Evolutionary conservation across 2,797 vertebrate species (phyloP).

Genomic region (Picus viridis): DNA sequence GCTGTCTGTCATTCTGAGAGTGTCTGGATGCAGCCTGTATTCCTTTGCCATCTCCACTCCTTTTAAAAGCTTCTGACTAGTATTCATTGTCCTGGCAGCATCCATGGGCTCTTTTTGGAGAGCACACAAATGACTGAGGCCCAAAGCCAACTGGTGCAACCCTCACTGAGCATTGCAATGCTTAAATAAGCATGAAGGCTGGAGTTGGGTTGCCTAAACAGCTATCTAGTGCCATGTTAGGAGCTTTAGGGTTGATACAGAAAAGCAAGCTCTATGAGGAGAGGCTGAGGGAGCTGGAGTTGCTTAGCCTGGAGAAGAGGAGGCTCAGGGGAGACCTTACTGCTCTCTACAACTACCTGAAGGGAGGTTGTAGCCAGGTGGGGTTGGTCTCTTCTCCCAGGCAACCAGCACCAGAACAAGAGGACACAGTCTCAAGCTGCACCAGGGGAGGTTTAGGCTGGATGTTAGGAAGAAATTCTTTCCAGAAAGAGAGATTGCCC

Average conservation of each 20-base stretch:
- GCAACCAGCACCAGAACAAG: too few relatives aligned
- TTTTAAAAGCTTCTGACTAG: conserved; percentile 42
- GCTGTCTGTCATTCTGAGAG: conserved; percentile 37
- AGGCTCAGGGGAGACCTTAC: too few relatives aligned
- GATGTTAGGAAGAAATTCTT: too few relatives aligned
- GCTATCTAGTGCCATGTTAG: background rate
- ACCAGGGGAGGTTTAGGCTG: too few relatives aligned
- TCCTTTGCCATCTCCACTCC: background rate
- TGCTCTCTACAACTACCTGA: too few relatives aligned
- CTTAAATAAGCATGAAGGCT: conserved; percentile 36
- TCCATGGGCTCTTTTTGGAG: background rate
- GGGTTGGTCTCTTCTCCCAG: too few relatives aligned
- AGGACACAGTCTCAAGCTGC: too few relatives aligned
- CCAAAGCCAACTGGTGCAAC: conserved; percentile 38
- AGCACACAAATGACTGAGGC: background rate
- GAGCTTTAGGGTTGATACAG: background rate
- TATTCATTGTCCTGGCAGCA: conserved; percentile 42
- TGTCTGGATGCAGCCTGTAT: conserved; percentile 12
- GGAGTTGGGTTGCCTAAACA: conserved; percentile 6
- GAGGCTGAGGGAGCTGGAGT: too few relatives aligned
- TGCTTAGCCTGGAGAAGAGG: too few relatives aligned
- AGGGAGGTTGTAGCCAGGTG: too few relatives aligned
- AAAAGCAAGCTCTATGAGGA: background rate
- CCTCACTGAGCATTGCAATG: background rate
- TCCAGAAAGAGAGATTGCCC: too few relatives aligned